phyloP scores from a whole-genome alignment of 2,888 invertebrate genomes.

The Dioctria rufipes region DNA sequence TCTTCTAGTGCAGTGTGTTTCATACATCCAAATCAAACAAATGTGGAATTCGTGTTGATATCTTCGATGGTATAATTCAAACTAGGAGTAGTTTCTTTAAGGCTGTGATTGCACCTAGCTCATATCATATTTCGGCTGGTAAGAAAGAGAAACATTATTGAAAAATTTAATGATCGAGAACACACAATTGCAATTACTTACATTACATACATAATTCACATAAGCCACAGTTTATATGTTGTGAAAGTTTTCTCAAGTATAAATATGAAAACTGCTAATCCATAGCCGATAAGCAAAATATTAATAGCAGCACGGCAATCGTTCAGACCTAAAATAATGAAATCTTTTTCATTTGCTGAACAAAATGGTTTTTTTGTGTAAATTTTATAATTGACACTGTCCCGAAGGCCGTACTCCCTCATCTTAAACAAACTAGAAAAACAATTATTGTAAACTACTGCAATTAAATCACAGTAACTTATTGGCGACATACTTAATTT shows the following conservation, averaged over 20 bases:
- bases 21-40: too few species aligned
- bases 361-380: constrained; percentile 73
- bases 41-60: background rate
- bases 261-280: constrained; percentile 44
- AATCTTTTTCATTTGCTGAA: constrained; percentile 69
- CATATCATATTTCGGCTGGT: background rate
- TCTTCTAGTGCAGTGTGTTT: too few species aligned
- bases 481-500: constrained; percentile 65
- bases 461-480: constrained; percentile 5
- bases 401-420: constrained; percentile 72
- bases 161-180: background rate
- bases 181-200: background rate
- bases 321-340: constrained; percentile 72
- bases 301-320: constrained; percentile 69
- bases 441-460: background rate
- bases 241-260: constrained; percentile 54
- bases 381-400: constrained; percentile 69
- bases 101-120: background rate
- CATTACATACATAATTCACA: background rate
- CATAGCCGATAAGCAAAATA: constrained; percentile 55
- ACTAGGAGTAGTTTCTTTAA: background rate
- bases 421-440: constrained; percentile 68
- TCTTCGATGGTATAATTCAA: background rate
- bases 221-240: constrained; percentile 22
- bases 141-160: background rate